phyloP scores from a whole-genome alignment of 1,140 invertebrate species.

The Drosophila chauvacae region DNA sequence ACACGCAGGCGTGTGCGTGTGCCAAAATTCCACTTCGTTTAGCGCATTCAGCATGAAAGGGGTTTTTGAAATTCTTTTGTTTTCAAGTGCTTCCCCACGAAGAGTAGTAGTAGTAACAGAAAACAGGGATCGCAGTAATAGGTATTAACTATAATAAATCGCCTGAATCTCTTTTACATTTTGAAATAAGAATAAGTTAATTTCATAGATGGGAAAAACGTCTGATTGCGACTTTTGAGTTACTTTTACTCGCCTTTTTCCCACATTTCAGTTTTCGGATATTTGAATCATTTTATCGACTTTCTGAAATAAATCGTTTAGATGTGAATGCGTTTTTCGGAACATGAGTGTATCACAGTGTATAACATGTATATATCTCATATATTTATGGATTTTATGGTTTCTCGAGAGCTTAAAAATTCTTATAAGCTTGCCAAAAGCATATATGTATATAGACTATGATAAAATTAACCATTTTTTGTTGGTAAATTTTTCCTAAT shows the following conservation, averaged over 20 bases:
- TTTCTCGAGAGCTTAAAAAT: constrained; percentile 1
- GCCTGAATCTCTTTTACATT: neutral
- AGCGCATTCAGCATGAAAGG: constrained; percentile 12
- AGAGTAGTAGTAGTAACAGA: neutral
- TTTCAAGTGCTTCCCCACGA: neutral
- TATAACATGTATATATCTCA: neutral
- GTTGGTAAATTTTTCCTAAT: neutral
- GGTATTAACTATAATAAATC: neutral
- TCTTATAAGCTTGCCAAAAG: neutral
- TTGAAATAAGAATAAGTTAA: neutral
- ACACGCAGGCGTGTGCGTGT: constrained; percentile 48
- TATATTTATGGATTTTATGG: constrained; percentile 13
- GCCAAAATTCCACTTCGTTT: constrained; percentile 34
- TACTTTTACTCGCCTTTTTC: neutral
- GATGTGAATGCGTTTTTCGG: neutral
- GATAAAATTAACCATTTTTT: neutral
- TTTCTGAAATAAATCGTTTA: neutral
- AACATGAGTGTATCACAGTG: neutral
- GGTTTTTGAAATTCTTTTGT: constrained; percentile 23
- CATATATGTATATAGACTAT: neutral
- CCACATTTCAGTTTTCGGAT: neutral
- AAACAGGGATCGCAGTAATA: neutral
- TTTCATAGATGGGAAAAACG: neutral
- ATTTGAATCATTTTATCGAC: constrained; percentile 4
- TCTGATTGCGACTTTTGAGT: too few relatives aligned